A percentile compares a stretch with the other conserved stretches of the same genome.
These are phyloP conservation scores for Prochilodus magdalenae DNA, from an alignment of 2,113 vertebrate species.

Conservation along the genomic window DNA sequence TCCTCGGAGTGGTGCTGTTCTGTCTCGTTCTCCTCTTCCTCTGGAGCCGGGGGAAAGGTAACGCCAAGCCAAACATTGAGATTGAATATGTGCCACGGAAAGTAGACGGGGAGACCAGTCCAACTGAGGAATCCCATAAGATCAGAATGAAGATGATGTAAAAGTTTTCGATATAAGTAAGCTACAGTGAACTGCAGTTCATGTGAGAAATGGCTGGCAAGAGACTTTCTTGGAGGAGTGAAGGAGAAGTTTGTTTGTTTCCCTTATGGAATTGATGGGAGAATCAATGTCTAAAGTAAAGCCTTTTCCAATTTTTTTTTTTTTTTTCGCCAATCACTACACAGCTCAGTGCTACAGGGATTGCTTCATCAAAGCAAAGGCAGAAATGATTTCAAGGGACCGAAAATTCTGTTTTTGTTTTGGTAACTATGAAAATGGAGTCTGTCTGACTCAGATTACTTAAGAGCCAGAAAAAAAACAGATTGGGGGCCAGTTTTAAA, in stretches of 20 bases:
- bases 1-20: conserved; percentile 96
- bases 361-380: conserved; percentile 64
- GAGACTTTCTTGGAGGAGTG: conserved; percentile 23
- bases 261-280: conserved; percentile 16
- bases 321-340: conserved; percentile 32
- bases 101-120: conserved; percentile 88
- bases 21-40: conserved; percentile 97
- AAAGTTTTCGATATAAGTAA: conserved; percentile 57
- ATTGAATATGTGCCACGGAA: conserved; percentile 96
- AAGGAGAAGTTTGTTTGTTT: conserved; percentile 17
- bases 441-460: conserved; percentile 35
- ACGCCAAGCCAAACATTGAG: conserved; percentile 94
- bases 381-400: conserved; percentile 60
- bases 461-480: conserved; percentile 53
- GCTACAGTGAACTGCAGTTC: conserved; percentile 25
- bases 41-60: conserved; percentile 98
- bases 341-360: conserved; percentile 67
- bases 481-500: conserved; percentile 62
- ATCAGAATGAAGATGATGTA: conserved; percentile 99
- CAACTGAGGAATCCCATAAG: conserved; percentile 87
- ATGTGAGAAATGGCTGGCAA: conserved; percentile 36
- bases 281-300: conserved; percentile 56
- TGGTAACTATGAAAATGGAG: conserved; percentile 55
- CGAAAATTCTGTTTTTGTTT: conserved; percentile 70
- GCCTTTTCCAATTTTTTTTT: conserved; percentile 60